phyloP scores from a whole-genome alignment of 2,888 invertebrate species.

The Harmothoe impar region DNA sequence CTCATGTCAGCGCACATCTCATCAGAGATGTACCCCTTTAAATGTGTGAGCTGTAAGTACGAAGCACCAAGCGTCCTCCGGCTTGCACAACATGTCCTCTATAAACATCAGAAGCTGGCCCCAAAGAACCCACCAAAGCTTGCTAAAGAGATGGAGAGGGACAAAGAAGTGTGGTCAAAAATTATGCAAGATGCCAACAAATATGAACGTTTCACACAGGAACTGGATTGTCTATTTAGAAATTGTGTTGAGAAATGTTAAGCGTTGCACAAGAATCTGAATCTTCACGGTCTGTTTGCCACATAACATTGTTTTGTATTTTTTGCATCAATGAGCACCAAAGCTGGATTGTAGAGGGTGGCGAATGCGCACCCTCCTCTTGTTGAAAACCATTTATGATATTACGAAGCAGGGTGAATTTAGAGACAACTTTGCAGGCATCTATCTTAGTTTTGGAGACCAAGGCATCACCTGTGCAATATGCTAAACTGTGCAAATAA shows the following conservation, averaged over 20 bases:
- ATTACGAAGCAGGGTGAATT: too few relatives aligned
- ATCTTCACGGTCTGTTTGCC: too few relatives aligned
- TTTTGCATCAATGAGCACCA: too few relatives aligned
- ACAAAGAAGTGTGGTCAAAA: constrained; percentile 30
- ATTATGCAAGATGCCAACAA: constrained; percentile 32
- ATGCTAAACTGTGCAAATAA: too few relatives aligned
- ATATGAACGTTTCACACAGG: constrained; percentile 19
- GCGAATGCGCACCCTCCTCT: too few relatives aligned
- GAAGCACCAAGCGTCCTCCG: not conserved
- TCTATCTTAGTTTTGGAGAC: too few relatives aligned
- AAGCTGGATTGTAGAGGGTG: too few relatives aligned
- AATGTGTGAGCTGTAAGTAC: constrained; percentile 22
- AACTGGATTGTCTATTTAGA: constrained; percentile 37
- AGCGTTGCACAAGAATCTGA: not conserved
- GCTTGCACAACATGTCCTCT: constrained; percentile 40
- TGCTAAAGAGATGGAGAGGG: constrained; percentile 16
- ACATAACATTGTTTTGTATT: too few relatives aligned
- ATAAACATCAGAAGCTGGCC: constrained; percentile 12
- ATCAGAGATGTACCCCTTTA: constrained; percentile 32
- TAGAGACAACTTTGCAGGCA: too few relatives aligned
- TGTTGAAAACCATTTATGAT: too few relatives aligned
- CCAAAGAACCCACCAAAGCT: constrained; percentile 48
- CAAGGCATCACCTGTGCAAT: too few relatives aligned
- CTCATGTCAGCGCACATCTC: constrained; percentile 17
- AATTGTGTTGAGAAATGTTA: constrained; percentile 46